Percentiles rank a stretch among this genome's conserved stretches.
Evolutionary conservation across 2,113 vertebrate genomes (phyloP).

Genomic region (Malurus cyaneus): DNA sequence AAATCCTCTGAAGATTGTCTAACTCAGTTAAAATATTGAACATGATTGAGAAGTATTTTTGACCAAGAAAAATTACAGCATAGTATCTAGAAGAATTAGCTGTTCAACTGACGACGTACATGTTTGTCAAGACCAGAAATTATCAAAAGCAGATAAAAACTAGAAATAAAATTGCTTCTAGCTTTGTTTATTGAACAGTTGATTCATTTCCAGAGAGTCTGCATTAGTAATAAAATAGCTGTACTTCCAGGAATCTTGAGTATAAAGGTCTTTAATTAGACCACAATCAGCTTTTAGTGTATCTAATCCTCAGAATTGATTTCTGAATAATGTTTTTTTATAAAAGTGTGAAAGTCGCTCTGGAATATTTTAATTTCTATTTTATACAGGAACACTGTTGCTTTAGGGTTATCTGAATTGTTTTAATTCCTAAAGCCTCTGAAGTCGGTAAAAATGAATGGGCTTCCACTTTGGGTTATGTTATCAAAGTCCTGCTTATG

Average conservation of each 20-base stretch:
- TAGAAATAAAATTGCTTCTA: neutral
- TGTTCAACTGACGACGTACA: neutral
- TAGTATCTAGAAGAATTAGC: neutral
- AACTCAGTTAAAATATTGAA: conserved; percentile 1
- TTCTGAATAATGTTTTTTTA: neutral
- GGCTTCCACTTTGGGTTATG: neutral
- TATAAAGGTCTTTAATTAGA: neutral
- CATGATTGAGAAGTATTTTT: neutral
- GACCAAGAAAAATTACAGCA: neutral
- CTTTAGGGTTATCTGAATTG: neutral
- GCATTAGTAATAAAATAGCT: neutral
- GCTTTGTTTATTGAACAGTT: neutral
- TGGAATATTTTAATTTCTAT: neutral
- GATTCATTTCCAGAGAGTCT: neutral
- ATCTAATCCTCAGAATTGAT: neutral
- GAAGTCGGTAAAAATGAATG: neutral
- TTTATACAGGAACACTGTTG: neutral
- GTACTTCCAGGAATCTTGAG: neutral
- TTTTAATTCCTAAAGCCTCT: neutral
- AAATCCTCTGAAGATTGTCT: neutral
- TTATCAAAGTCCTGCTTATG: neutral
- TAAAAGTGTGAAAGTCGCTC: neutral
- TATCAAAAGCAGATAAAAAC: neutral
- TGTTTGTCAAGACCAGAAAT: neutral
- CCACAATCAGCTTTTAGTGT: neutral